Evolutionary conservation across 2,113 vertebrate species (phyloP).

Genomic region (Carettochelys insculpta): DNA sequence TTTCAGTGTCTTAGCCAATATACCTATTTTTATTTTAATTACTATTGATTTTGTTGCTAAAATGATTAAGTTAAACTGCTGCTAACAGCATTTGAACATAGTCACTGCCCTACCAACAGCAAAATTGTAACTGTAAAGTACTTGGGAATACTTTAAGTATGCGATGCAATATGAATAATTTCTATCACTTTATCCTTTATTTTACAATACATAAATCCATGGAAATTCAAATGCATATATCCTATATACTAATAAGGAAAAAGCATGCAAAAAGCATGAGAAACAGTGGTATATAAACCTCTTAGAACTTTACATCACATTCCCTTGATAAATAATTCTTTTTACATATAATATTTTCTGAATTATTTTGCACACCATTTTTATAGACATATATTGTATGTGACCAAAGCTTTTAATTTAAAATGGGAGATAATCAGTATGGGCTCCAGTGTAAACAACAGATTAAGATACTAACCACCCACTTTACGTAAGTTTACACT

Average conservation of each 20-base stretch:
- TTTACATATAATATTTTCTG: background rate
- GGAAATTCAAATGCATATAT: background rate
- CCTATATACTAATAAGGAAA: background rate
- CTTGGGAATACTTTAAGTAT: background rate
- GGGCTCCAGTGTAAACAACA: background rate
- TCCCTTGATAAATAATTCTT: background rate
- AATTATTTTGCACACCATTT: background rate
- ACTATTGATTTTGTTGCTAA: background rate
- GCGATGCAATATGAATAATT: background rate
- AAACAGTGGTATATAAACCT: background rate
- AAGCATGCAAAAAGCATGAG: background rate
- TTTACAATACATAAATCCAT: background rate
- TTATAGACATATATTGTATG: background rate
- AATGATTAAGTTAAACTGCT: background rate
- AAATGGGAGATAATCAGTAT: background rate
- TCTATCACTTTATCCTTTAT: background rate
- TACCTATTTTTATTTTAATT: background rate
- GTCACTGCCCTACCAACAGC: background rate
- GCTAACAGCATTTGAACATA: background rate
- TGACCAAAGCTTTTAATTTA: background rate
- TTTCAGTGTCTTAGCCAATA: background rate
- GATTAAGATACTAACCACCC: background rate
- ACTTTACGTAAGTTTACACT: background rate
- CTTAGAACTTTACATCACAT: background rate
- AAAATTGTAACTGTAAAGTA: constrained; percentile 4